Evolutionary conservation across 2,797 vertebrate species (phyloP), one percentile per base, ranked within the genome.

Genomic region (Girardinus metallicus): DNA sequence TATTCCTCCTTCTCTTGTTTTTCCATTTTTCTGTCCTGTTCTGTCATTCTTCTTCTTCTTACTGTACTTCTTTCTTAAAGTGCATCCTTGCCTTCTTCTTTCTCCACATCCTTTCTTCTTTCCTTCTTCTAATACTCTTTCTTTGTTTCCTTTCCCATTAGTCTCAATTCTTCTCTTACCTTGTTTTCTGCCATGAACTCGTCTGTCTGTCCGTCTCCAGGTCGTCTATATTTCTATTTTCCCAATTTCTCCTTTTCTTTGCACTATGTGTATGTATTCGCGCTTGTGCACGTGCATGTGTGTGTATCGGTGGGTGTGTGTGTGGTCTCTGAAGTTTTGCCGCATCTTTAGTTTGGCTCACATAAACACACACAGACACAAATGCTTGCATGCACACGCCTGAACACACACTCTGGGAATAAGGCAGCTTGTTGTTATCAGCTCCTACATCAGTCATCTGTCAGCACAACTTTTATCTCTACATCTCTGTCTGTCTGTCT

Each of bases 381-480:
- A 68, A 78, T 44, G 74, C n/a, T 51, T n/a, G 57, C 68, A 78
- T 60, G 51, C 80, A 77, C 76, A 76, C n/a, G 26, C 36, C 53
- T 29, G 62, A 16, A 85, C 82, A 71, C 55, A 70, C 46, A 26
- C 87, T 72, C 60, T 1, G 85, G 82, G 82, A 87, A 80, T 74
- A 53, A 86, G 79, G 73, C 81, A 71, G 82, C 88, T 84, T 91
- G 89, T 90, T 92, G 83, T 79, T 91, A 93, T 94, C 92, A 91
- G 83, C 89, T 87, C 73, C 74, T 72, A 89, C 93, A 94, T 94
- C 94, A 85, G 90, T 93, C 89, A 91, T 91, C 89, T 90, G 91
- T 93, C 91, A 94, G 91, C 91, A 92, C 79, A 89, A 90, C 85
- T 90, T 91, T 92, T 90, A 92, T 92, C 91, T 77, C 53, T 73